Evolutionary conservation across 2,797 vertebrate genomes (phyloP), one percentile per base, ranked within the genome.

Genomic region (Gallinago stenura): DNA sequence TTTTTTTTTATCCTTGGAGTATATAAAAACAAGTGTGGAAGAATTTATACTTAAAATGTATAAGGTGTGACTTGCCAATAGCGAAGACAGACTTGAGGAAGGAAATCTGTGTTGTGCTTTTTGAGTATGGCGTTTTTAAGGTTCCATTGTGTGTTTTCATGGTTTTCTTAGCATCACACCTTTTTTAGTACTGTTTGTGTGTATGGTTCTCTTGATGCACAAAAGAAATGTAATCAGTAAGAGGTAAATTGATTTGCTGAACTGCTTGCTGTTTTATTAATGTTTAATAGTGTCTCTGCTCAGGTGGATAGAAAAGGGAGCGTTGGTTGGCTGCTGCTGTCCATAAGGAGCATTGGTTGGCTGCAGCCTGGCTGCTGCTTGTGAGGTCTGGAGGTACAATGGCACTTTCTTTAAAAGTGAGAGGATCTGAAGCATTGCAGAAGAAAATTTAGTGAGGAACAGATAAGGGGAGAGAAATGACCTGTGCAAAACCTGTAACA

Each of bases 281-380:
- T 92, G 72, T 91, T 95, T 94, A 95, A 87, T 97, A 95, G 92
- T 94, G 82, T 95, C 68, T 97, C 82, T 97, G 89, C 91, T 95
- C 89, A 95, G 93, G 93, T 96, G 94, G 85, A 71, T 96, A 95
- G 95, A 92, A 94, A 96, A 95, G 94, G 91, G 96, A 96, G 72
- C 79, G 21, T 87, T 94, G 88, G 88, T 82, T 96, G 93, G 91
- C 95, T 96, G 90, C 96, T 91, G 95, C 87, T 93, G 87, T 93
- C 93, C 62, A 2, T 96, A 93, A 95, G 85, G 95, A 96, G 85
- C 92, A 86, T 90, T 94, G 95, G 76, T 95, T 91, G 79, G 91
- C 89, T 95, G 94, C 94, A 95, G 91, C 94, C 95, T 96, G 89
- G 69, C 93, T 95, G 93, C 87, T 95, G 79, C 87, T 93, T 95